Evolutionary conservation across 2,888 invertebrate species (phyloP).

Genomic region (Amblyjoppa proteus): DNA sequence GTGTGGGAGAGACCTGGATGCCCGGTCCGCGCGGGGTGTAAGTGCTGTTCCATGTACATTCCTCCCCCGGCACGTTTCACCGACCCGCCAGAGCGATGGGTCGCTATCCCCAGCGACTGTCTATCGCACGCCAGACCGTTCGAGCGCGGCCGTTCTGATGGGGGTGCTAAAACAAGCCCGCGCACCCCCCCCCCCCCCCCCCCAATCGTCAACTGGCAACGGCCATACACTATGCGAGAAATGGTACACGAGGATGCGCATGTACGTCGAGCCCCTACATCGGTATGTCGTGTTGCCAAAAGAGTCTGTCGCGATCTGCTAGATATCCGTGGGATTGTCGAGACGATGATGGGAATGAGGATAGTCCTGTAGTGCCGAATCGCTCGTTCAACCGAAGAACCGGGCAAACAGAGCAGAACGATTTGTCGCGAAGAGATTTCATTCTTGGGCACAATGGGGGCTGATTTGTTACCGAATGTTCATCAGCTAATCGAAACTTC

Average conservation of each 20-base stretch:
- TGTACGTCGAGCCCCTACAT: constrained; percentile 43
- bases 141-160: constrained; percentile 37
- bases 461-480: too few species aligned
- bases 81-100: constrained; percentile 56
- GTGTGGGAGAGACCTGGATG: constrained; percentile 59
- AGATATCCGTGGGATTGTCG: constrained; percentile 20
- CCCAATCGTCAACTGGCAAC: constrained; percentile 18
- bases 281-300: constrained; percentile 60
- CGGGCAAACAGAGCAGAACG: not conserved
- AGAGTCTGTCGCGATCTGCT: constrained; percentile 55
- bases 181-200: constrained; percentile 13
- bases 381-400: constrained; percentile 43
- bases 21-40: constrained; percentile 77
- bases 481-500: not conserved
- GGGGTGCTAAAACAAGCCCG: constrained; percentile 56
- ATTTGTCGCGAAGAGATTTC: constrained; percentile 26
- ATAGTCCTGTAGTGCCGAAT: constrained; percentile 19
- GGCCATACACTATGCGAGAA: constrained; percentile 24
- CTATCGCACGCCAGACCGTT: constrained; percentile 55
- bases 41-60: constrained; percentile 84
- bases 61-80: constrained; percentile 70
- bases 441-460: too few species aligned
- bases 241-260: constrained; percentile 62
- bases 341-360: constrained; percentile 43
- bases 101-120: constrained; percentile 48